These are phyloP conservation scores for Leptoteleia sp. DNA, from an alignment of 1,140 invertebrate genomes.

Conservation along the genomic window DNA sequence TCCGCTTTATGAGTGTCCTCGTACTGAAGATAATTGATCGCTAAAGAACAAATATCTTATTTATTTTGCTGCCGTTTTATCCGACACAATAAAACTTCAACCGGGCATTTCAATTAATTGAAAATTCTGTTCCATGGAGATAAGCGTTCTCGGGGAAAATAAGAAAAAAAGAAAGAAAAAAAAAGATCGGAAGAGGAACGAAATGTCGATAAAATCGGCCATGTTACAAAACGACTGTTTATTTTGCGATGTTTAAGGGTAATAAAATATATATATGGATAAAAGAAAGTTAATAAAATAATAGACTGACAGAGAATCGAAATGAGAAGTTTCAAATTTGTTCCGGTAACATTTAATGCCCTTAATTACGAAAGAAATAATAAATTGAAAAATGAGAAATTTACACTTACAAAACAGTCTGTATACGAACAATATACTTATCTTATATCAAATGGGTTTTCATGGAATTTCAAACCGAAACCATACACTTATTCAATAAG, in stretches of 20 bases:
- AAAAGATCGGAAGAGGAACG: conserved; percentile 4
- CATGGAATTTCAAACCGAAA: no score
- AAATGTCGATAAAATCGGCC: conserved; percentile 36
- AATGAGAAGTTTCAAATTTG: no score
- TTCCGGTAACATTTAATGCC: no score
- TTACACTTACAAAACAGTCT: no score
- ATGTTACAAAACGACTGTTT: conserved; percentile 7
- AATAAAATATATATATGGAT: background rate
- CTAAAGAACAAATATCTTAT: conserved; percentile 37
- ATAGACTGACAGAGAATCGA: background rate
- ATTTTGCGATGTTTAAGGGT: conserved; percentile 10
- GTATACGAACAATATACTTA: no score
- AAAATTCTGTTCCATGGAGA: conserved; percentile 33
- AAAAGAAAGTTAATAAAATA: background rate
- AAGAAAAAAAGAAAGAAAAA: no score
- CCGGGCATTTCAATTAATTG: conserved; percentile 47
- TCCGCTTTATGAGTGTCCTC: background rate
- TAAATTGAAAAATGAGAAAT: no score
- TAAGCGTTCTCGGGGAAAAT: conserved; percentile 29
- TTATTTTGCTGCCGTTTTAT: conserved; percentile 35
- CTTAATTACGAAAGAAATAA: no score
- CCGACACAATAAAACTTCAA: conserved; percentile 16
- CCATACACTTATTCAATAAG: no score
- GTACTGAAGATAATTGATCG: conserved; percentile 27
- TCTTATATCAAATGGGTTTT: no score